Evolutionary conservation across 37 sponge, comb jelly and placozoan species (phyloP).

Genomic region (Spongia lamella): DNA sequence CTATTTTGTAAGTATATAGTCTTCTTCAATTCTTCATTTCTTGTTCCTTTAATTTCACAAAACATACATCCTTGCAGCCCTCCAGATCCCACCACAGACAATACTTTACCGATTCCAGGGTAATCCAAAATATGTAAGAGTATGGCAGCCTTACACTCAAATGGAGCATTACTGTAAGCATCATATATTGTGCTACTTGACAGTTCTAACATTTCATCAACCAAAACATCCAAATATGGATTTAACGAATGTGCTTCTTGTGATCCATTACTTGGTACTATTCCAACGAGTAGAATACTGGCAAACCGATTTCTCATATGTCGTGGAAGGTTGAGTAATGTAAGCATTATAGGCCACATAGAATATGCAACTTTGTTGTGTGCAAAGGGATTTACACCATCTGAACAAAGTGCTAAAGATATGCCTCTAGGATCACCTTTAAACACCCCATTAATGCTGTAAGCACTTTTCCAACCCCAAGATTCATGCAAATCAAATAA

Average conservation of each 20-base stretch:
- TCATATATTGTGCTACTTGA: slow-evolving; percentile 5
- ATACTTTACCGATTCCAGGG: slow-evolving; percentile 9
- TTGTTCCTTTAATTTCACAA: slow-evolving; percentile 10
- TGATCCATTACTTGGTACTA: slow-evolving; percentile 27
- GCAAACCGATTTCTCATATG: neutral
- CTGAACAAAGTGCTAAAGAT: slow-evolving; percentile 15
- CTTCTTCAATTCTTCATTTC: too few relatives aligned
- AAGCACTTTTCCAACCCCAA: neutral
- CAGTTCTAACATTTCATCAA: slow-evolving; percentile 31
- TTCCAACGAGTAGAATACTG: slow-evolving; percentile 20
- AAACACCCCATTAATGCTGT: neutral
- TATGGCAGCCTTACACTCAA: neutral
- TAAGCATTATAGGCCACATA: slow-evolving; percentile 32
- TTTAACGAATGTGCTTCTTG: neutral
- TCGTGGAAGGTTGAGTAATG: slow-evolving; percentile 29
- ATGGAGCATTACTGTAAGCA: slow-evolving; percentile 5
- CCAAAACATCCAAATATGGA: slow-evolving; percentile 22
- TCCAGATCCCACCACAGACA: slow-evolving; percentile 8
- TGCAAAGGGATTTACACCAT: slow-evolving; percentile 41
- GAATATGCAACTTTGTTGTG: slow-evolving; percentile 2
- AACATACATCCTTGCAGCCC: slow-evolving; percentile 7
- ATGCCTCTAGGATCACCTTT: neutral
- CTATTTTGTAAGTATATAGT: too few relatives aligned
- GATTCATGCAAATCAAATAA: neutral
- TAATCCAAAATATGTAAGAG: slow-evolving; percentile 37